phyloP scores from a whole-genome alignment of 2,113 vertebrate species.

The Oxyruncus cristatus region DNA sequence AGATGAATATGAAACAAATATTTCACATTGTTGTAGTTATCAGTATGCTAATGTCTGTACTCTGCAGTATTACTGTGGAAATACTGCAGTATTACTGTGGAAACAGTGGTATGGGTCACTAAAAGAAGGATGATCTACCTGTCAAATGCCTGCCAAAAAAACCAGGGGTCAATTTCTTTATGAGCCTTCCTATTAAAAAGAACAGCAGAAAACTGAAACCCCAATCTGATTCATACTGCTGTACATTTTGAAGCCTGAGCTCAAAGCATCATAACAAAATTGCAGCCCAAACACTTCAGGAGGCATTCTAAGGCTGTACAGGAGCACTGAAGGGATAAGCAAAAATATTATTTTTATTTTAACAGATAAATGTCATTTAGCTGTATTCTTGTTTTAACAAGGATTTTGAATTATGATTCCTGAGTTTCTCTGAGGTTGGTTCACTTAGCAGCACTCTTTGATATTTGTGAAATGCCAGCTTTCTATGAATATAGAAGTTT shows the following conservation, averaged over 20 bases:
- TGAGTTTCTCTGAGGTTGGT: constrained; percentile 65
- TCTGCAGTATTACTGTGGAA: constrained; percentile 27
- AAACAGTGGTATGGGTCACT: constrained; percentile 39
- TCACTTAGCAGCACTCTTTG: constrained; percentile 66
- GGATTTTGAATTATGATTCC: constrained; percentile 56
- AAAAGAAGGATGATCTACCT: constrained; percentile 47
- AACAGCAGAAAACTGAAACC: background rate
- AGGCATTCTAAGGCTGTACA: background rate
- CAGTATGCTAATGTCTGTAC: background rate
- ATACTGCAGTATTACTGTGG: constrained; percentile 48
- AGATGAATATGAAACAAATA: background rate
- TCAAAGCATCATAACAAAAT: background rate
- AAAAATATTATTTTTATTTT: constrained; percentile 50
- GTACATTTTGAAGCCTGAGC: constrained; percentile 22
- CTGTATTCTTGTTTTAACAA: constrained; percentile 52
- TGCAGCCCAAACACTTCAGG: background rate
- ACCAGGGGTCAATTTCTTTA: constrained; percentile 21
- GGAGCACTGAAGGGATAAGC: constrained; percentile 6
- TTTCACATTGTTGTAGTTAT: constrained; percentile 18
- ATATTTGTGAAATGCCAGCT: constrained; percentile 74
- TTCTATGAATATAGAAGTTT: constrained; percentile 74
- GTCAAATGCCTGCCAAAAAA: constrained; percentile 35
- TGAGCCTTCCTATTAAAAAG: constrained; percentile 26
- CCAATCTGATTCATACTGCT: background rate
- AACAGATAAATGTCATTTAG: constrained; percentile 59